A percentile compares a stretch with the other conserved stretches of the same genome.
These are phyloP conservation scores for Pachydiplax longipennis DNA, from an alignment of 2,888 invertebrate genomes.

Conservation along the genomic window DNA sequence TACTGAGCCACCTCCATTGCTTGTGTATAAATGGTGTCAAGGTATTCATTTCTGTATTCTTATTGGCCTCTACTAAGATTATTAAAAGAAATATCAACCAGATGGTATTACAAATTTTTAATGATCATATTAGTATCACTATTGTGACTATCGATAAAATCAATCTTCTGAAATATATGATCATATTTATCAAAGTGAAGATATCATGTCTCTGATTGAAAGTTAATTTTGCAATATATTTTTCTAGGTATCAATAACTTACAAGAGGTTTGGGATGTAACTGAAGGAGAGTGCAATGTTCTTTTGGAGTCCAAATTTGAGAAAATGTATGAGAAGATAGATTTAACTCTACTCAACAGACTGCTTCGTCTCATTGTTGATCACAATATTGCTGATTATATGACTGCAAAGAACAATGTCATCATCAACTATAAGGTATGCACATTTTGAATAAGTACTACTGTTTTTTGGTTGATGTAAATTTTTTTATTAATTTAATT, in stretches of 20 bases:
- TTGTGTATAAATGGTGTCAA: constrained; percentile 99
- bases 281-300: constrained; percentile 98
- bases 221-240: constrained; percentile 7
- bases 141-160: no score
- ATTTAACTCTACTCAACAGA: constrained; percentile 95
- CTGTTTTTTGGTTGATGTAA: background rate
- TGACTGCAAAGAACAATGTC: constrained; percentile 99
- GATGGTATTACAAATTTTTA: background rate
- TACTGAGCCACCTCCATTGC: constrained; percentile 91
- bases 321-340: constrained; percentile 99
- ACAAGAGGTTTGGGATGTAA: constrained; percentile 98
- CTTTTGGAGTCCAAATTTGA: constrained; percentile 96
- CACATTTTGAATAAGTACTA: background rate
- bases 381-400: constrained; percentile 99
- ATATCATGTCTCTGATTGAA: background rate
- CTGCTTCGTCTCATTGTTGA: constrained; percentile 96
- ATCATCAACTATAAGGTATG: constrained; percentile 95
- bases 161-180: no score
- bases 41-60: constrained; percentile 64
- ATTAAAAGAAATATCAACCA: no score
- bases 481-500: no score
- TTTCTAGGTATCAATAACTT: constrained; percentile 87
- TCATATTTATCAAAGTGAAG: no score
- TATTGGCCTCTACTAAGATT: background rate
- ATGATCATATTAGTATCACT: background rate